Percentiles rank a stretch among this genome's conserved stretches.
These are phyloP conservation scores for Megalopta genalis DNA, from an alignment of 1,140 invertebrate genomes.

Conservation along the genomic window DNA sequence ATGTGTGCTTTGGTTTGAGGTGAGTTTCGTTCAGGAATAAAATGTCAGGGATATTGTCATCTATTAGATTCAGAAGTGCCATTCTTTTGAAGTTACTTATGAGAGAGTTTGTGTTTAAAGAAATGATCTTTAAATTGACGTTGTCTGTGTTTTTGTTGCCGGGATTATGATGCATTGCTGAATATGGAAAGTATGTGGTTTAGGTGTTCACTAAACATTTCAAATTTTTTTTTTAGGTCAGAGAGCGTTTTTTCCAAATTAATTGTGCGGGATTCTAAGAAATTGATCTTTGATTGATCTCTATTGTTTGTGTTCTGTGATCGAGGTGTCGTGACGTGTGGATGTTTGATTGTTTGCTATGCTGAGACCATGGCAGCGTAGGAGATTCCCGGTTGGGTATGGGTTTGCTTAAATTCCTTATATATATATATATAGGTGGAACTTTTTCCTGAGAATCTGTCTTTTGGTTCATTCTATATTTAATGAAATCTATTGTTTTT, in stretches of 20 bases:
- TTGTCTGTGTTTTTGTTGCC: background rate
- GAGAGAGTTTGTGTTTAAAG: background rate
- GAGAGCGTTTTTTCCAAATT: constrained; percentile 24
- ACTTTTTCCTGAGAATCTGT: background rate
- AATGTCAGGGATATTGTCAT: background rate
- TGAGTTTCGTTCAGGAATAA: background rate
- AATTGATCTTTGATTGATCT: background rate
- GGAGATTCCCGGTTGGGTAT: background rate
- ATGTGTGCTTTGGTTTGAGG: background rate
- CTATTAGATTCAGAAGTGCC: background rate
- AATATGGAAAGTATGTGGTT: background rate
- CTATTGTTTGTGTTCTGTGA: background rate
- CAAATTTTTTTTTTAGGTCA: background rate
- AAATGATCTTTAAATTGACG: background rate
- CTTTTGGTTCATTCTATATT: too few relatives aligned
- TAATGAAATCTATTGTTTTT: too few relatives aligned
- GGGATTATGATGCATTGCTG: background rate
- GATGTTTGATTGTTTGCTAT: too few relatives aligned
- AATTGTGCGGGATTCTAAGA: background rate
- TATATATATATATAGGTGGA: too few relatives aligned
- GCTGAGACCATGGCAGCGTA: too few relatives aligned
- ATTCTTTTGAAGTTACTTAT: constrained; percentile 11
- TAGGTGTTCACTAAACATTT: background rate
- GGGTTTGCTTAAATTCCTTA: background rate
- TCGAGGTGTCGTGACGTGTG: too few relatives aligned